Evolutionary conservation across 2,797 vertebrate genomes (phyloP).

Genomic region (Columba guinea): DNA sequence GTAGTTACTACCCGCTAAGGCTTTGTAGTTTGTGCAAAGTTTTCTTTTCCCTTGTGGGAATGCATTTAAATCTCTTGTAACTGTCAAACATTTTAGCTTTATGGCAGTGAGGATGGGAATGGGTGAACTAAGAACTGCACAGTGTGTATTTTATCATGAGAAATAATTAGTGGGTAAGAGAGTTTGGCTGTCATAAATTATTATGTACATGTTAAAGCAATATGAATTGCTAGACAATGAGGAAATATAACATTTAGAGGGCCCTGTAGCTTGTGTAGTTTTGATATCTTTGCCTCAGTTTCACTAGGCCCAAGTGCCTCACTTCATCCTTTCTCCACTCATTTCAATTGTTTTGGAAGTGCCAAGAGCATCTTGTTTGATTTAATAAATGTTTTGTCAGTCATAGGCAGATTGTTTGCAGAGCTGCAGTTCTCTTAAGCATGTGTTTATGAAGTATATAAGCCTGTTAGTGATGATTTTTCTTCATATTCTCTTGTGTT

Average conservation of each 20-base stretch:
- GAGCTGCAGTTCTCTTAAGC: conserved; percentile 21
- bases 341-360: conserved; percentile 13
- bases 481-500: conserved; percentile 15
- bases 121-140: neutral
- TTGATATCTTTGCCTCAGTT: neutral
- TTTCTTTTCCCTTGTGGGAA: neutral
- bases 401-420: conserved; percentile 35
- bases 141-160: neutral
- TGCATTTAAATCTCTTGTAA: neutral
- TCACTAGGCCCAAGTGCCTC: neutral
- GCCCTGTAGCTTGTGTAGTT: neutral
- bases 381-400: conserved; percentile 57
- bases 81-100: neutral
- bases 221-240: neutral
- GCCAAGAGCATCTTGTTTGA: conserved; percentile 47
- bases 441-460: conserved; percentile 21
- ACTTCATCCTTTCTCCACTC: neutral
- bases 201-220: neutral
- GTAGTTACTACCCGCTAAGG: neutral
- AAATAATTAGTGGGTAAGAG: neutral
- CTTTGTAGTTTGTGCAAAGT: neutral
- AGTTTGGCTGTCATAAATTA: neutral
- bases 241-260: neutral
- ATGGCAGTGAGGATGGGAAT: neutral
- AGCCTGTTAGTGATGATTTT: conserved; percentile 11